phyloP scores from a whole-genome alignment of 2,113 vertebrate genomes.

The Seriola rivoliana region DNA sequence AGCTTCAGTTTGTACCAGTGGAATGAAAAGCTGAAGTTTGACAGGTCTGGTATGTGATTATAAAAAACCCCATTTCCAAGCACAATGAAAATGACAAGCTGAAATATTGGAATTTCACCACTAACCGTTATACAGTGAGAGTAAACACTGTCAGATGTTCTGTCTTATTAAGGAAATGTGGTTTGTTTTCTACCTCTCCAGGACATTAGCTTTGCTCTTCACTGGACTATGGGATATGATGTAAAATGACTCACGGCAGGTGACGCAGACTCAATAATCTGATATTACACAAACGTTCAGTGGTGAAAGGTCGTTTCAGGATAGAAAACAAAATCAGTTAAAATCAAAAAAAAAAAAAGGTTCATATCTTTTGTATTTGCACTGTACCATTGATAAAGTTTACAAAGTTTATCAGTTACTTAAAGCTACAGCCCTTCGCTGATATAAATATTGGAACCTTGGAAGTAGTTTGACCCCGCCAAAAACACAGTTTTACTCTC shows the following conservation, averaged over 20 bases:
- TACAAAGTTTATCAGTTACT: too few species aligned
- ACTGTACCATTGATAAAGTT: not conserved
- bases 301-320: not conserved
- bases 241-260: not conserved
- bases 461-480: too few species aligned
- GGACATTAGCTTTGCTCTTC: not conserved
- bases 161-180: not conserved
- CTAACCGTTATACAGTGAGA: not conserved
- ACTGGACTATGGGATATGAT: not conserved
- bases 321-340: not conserved
- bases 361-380: too few species aligned
- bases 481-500: too few species aligned
- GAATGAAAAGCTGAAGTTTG: slow-evolving; percentile 19
- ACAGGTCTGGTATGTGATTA: slow-evolving; percentile 8
- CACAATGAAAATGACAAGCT: slow-evolving; percentile 20
- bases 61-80: slow-evolving; percentile 1
- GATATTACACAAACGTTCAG: not conserved
- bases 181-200: not conserved
- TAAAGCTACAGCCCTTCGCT: too few species aligned
- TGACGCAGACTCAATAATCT: not conserved
- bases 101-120: slow-evolving; percentile 12
- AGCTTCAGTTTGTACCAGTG: not conserved
- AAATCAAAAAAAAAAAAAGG: too few species aligned
- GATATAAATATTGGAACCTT: too few species aligned
- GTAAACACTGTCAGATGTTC: not conserved